phyloP scores from a whole-genome alignment of 2,113 vertebrate species.

The Salvelinus sp. region DNA sequence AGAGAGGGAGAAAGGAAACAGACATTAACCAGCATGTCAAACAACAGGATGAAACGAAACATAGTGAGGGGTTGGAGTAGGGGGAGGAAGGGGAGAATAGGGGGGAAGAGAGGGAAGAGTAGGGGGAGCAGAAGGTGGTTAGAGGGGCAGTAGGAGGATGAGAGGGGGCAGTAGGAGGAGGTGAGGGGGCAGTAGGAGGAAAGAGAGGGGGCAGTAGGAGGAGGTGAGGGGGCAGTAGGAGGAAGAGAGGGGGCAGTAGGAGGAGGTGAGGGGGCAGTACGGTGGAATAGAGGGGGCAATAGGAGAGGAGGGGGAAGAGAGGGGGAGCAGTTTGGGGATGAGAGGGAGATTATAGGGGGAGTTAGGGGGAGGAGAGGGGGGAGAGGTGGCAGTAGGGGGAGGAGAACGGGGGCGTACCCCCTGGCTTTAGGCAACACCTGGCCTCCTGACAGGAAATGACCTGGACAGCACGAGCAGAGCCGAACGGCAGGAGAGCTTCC shows the following conservation, averaged over 20 bases:
- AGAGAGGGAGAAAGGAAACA: constrained; percentile 32
- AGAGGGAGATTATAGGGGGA: too few relatives aligned
- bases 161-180: constrained; percentile 13
- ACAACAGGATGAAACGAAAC: constrained; percentile 13
- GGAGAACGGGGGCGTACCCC: constrained; percentile 72
- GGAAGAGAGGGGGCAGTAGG: constrained; percentile 35
- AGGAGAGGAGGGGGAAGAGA: background rate
- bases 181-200: too few relatives aligned
- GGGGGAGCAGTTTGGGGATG: constrained; percentile 14
- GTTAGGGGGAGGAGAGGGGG: too few relatives aligned
- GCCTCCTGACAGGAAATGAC: constrained; percentile 90
- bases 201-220: background rate
- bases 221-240: constrained; percentile 10
- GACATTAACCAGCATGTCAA: constrained; percentile 28
- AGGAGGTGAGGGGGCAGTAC: too few relatives aligned
- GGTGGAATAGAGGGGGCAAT: too few relatives aligned
- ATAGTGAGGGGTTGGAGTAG: background rate
- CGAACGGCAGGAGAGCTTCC: constrained; percentile 82
- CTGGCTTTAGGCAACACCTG: constrained; percentile 79
- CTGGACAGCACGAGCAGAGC: constrained; percentile 79
- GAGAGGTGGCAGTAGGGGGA: background rate
- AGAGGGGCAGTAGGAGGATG: background rate
- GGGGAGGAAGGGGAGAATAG: background rate
- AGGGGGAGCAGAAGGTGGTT: too few relatives aligned
- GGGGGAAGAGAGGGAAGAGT: too few relatives aligned